phyloP scores from a whole-genome alignment of 2,888 invertebrate species.

The Drosophila hamatofila region DNA sequence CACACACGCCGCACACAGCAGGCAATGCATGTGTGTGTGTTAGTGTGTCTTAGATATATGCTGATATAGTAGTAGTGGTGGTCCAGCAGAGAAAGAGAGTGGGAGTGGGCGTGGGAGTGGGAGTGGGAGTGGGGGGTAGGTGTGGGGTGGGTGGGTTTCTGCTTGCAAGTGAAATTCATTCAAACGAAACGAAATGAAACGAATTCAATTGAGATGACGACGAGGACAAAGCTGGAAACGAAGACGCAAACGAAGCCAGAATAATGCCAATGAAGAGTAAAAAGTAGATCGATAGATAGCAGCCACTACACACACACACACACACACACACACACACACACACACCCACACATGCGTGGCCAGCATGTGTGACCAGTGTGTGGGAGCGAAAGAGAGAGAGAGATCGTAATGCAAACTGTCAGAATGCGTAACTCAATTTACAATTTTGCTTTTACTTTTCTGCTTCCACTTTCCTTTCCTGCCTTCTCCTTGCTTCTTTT shows the following conservation, averaged over 20 bases:
- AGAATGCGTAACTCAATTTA: slow-evolving; percentile 82
- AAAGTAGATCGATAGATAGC: slow-evolving; percentile 82
- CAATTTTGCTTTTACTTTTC: slow-evolving; percentile 73
- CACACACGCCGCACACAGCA: slow-evolving; percentile 47
- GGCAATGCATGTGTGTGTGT: slow-evolving; percentile 10
- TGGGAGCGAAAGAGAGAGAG: slow-evolving; percentile 29
- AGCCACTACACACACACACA: slow-evolving; percentile 47
- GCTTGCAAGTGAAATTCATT: slow-evolving; percentile 74
- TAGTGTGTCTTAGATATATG: slow-evolving; percentile 47
- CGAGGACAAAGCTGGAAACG: slow-evolving; percentile 29
- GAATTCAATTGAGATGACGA: slow-evolving; percentile 81
- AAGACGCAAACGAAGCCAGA: slow-evolving; percentile 43
- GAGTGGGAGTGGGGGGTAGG: slow-evolving; percentile 7
- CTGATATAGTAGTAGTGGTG: slow-evolving; percentile 64
- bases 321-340: slow-evolving; percentile 39
- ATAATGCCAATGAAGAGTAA: slow-evolving; percentile 82
- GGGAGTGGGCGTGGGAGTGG: not conserved
- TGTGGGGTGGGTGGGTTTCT: not conserved
- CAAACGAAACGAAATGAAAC: slow-evolving; percentile 82
- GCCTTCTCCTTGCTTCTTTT: no score
- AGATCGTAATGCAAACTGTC: slow-evolving; percentile 83
- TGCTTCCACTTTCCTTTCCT: not conserved
- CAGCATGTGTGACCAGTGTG: slow-evolving; percentile 60
- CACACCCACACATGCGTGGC: slow-evolving; percentile 35
- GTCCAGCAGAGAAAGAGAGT: slow-evolving; percentile 11